phyloP scores from a whole-genome alignment of 1,140 invertebrate species.

The Leptinotarsa texana region DNA sequence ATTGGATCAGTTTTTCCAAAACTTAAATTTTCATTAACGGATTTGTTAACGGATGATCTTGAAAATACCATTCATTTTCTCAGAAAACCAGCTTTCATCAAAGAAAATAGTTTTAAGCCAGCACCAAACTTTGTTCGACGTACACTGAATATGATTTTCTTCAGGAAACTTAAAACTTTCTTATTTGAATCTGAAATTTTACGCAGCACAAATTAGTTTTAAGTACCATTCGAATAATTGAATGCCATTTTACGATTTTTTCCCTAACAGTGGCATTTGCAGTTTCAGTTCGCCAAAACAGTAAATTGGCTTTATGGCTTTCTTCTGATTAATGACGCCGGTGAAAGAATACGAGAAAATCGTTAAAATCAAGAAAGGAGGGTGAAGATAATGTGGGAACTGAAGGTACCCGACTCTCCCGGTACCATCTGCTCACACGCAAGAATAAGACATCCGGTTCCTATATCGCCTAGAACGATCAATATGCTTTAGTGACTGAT shows the following conservation, averaged over 20 bases:
- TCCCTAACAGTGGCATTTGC: neutral
- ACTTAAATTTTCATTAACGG: too few relatives aligned
- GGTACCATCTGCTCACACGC: slow-evolving; percentile 35
- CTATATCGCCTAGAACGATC: slow-evolving; percentile 15
- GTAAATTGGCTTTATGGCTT: slow-evolving; percentile 25
- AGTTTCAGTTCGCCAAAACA: slow-evolving; percentile 3
- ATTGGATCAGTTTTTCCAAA: too few relatives aligned
- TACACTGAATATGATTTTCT: too few relatives aligned
- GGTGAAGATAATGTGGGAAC: slow-evolving; percentile 30
- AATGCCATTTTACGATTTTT: slow-evolving; percentile 5
- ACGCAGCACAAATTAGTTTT: neutral
- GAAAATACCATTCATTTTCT: too few relatives aligned
- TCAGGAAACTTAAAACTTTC: too few relatives aligned
- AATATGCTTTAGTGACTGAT: neutral
- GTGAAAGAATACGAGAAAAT: slow-evolving; percentile 31
- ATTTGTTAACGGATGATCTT: too few relatives aligned
- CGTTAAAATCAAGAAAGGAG: slow-evolving; percentile 31
- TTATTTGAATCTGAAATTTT: neutral
- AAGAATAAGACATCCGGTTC: slow-evolving; percentile 36
- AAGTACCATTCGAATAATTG: neutral
- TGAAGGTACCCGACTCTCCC: slow-evolving; percentile 25
- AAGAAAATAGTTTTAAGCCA: too few relatives aligned
- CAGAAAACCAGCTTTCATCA: too few relatives aligned
- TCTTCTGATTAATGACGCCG: slow-evolving; percentile 26
- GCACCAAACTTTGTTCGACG: too few relatives aligned